These are phyloP conservation scores for Kryptolebias marmoratus DNA, from an alignment of 2,113 vertebrate genomes.

Conservation along the genomic window DNA sequence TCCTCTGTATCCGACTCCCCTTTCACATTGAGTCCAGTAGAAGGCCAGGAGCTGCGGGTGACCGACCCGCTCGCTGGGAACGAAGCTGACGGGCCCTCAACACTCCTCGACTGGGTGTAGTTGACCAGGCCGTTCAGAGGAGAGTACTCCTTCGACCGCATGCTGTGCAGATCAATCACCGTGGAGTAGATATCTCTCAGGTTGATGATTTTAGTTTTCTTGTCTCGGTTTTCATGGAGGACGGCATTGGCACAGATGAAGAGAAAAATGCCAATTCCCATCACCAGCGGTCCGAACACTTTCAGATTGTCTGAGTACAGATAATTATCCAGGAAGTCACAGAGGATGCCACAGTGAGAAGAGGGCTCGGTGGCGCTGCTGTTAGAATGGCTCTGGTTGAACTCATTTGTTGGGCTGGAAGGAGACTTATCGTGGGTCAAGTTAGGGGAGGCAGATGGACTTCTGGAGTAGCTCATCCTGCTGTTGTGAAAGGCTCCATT, in stretches of 20 bases:
- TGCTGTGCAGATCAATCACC: constrained; percentile 94
- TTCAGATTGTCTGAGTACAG: constrained; percentile 97
- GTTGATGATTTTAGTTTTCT: constrained; percentile 98
- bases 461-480: constrained; percentile 65
- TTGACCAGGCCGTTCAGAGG: constrained; percentile 92
- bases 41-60: constrained; percentile 86
- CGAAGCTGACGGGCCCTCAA: constrained; percentile 78
- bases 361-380: constrained; percentile 43
- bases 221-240: constrained; percentile 96
- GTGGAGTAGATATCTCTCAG: constrained; percentile 97
- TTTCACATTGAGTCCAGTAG: constrained; percentile 69
- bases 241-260: constrained; percentile 99
- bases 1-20: constrained; percentile 70
- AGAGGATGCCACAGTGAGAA: constrained; percentile 82
- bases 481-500: constrained; percentile 53
- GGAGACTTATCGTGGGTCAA: constrained; percentile 41
- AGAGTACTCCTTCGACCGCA: constrained; percentile 86
- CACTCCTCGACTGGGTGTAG: constrained; percentile 84
- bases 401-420: constrained; percentile 1
- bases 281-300: constrained; percentile 95
- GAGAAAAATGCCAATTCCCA: constrained; percentile 98
- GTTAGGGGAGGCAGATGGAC: constrained; percentile 44
- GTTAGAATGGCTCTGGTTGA: constrained; percentile 64
- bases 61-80: constrained; percentile 80
- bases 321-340: constrained; percentile 86